These are phyloP conservation scores for Peromyscus attwateri DNA, from an alignment of 2,797 vertebrate species.

Conservation along the genomic window DNA sequence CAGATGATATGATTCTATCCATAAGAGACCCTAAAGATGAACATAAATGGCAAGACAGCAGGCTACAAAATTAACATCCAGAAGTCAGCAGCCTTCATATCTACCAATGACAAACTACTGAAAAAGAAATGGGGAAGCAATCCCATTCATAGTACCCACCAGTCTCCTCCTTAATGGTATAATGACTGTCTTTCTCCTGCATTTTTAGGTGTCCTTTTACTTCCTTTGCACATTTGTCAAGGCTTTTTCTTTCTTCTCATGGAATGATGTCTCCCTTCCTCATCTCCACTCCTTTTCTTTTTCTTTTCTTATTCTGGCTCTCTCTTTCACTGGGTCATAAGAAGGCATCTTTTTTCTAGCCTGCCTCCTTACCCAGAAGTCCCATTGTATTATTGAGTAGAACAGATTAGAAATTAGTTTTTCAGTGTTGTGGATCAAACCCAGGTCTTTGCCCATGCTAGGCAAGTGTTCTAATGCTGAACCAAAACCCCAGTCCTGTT, in stretches of 20 bases:
- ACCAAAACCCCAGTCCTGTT: background rate
- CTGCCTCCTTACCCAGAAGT: background rate
- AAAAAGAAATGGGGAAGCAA: too few relatives aligned
- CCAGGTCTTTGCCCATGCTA: background rate
- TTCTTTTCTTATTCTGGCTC: background rate
- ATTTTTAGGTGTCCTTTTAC: background rate
- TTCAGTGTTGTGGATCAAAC: background rate
- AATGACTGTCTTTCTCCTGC: background rate
- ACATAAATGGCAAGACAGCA: background rate
- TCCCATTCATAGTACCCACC: background rate
- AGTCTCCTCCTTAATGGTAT: background rate
- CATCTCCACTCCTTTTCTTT: background rate
- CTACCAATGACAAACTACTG: background rate
- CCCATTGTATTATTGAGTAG: background rate
- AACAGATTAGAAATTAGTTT: background rate
- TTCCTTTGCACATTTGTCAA: background rate
- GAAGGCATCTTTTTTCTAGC: background rate
- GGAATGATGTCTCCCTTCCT: background rate
- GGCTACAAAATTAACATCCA: background rate
- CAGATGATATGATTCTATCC: background rate
- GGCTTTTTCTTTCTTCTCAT: background rate
- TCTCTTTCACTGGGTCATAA: background rate
- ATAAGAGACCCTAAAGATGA: background rate
- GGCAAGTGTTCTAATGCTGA: background rate
- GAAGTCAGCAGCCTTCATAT: background rate